Percentiles rank a stretch among this genome's conserved stretches.
These are phyloP conservation scores for Hirtodrosophila confusa DNA, from an alignment of 2,888 invertebrate genomes.

Conservation along the genomic window DNA sequence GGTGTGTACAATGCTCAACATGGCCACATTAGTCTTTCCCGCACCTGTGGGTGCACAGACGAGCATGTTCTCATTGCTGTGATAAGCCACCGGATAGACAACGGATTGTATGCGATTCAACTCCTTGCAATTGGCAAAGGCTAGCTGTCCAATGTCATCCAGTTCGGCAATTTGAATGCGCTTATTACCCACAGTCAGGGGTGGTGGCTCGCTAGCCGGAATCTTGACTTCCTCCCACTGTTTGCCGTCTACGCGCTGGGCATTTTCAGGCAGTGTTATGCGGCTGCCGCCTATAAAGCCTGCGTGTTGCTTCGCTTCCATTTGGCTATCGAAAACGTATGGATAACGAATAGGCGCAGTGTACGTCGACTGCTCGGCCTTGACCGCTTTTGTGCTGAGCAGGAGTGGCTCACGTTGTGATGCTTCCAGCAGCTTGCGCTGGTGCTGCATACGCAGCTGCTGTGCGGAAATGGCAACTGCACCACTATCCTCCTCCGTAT, in stretches of 20 bases:
- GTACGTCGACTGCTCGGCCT: conserved; percentile 70
- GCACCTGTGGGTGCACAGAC: conserved; percentile 99
- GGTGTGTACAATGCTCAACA: conserved; percentile 95
- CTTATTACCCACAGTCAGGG: conserved; percentile 87
- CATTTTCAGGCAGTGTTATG: conserved; percentile 91
- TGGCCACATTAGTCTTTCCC: conserved; percentile 99
- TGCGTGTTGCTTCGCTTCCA: conserved; percentile 87
- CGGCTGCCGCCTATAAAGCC: conserved; percentile 92
- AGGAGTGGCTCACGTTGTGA: conserved; percentile 81
- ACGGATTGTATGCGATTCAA: conserved; percentile 98
- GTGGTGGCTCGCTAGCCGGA: conserved; percentile 87
- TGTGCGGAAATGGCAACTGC: conserved; percentile 83
- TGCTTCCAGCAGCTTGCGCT: conserved; percentile 79
- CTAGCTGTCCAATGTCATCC: conserved; percentile 92
- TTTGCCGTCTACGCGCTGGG: conserved; percentile 89
- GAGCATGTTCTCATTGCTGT: conserved; percentile 97
- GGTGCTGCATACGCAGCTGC: conserved; percentile 81
- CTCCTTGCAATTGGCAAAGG: conserved; percentile 93
- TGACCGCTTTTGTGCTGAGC: conserved; percentile 63
- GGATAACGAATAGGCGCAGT: conserved; percentile 88
- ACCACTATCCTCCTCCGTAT: conserved; percentile 45
- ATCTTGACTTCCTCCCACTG: conserved; percentile 94
- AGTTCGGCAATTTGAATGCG: conserved; percentile 86
- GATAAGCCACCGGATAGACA: conserved; percentile 97
- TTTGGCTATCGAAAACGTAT: conserved; percentile 93